These are phyloP conservation scores for Anoplophora glabripennis DNA, from an alignment of 1,140 invertebrate species.

Conservation along the genomic window DNA sequence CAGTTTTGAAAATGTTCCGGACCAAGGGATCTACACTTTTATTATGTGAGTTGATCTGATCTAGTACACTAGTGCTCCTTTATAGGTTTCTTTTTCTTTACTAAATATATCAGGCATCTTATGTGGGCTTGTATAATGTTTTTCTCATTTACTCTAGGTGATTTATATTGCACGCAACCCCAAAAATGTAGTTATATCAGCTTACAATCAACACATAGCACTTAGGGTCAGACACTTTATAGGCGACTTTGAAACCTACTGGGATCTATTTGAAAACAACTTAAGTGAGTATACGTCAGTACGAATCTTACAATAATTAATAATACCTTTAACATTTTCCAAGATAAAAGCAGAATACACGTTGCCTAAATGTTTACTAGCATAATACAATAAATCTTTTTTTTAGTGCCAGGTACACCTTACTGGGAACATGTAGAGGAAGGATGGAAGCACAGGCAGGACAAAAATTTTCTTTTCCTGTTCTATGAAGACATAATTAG, in stretches of 20 bases:
- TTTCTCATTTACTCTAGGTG: conserved; percentile 49
- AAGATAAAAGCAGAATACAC: neutral
- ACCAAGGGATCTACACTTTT: neutral
- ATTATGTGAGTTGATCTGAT: neutral
- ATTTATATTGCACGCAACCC: conserved; percentile 80
- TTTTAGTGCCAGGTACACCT: conserved; percentile 69
- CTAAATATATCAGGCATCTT: neutral
- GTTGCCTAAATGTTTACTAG: too few relatives aligned
- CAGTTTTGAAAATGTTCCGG: too few relatives aligned
- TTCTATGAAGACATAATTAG: conserved; percentile 75
- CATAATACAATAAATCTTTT: neutral
- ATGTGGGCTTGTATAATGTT: neutral
- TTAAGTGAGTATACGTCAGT: conserved; percentile 57
- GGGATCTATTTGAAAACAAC: conserved; percentile 71
- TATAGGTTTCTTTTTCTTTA: neutral
- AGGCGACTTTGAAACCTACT: conserved; percentile 73
- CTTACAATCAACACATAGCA: conserved; percentile 73
- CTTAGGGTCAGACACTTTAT: conserved; percentile 69
- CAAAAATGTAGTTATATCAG: conserved; percentile 82
- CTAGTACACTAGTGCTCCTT: neutral
- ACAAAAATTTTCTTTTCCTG: conserved; percentile 70
- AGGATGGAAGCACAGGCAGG: conserved; percentile 62
- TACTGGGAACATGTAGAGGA: conserved; percentile 74
- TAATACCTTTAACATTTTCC: neutral
- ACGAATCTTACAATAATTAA: neutral